Evolutionary conservation across 1,140 invertebrate genomes (phyloP).

Genomic region (Metopolophium dirhodum): DNA sequence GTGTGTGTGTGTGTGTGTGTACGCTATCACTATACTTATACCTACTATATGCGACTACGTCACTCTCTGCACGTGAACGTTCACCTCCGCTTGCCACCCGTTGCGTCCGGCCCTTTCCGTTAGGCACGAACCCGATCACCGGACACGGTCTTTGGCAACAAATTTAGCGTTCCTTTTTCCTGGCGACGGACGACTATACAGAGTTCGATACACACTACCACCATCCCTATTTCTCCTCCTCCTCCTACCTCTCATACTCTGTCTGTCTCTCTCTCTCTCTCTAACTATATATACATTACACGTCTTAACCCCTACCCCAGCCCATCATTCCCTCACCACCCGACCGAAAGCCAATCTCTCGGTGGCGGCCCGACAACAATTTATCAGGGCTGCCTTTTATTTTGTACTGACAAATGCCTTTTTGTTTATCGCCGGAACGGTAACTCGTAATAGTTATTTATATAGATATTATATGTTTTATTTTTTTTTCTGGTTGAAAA

Average conservation of each 20-base stretch:
- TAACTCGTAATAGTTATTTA: slow-evolving; percentile 52
- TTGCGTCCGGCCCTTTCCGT: background rate
- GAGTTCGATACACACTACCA: background rate
- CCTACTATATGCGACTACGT: background rate
- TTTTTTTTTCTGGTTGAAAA: background rate
- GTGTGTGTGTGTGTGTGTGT: background rate
- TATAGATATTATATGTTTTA: background rate
- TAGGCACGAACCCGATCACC: slow-evolving; percentile 25
- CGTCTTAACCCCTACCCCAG: background rate
- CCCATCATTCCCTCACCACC: background rate
- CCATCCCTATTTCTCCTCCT: background rate
- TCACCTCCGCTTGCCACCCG: background rate
- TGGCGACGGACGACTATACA: background rate
- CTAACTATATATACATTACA: background rate
- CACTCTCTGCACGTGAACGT: background rate
- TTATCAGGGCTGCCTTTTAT: slow-evolving; percentile 40
- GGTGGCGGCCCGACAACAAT: slow-evolving; percentile 39
- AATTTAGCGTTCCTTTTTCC: background rate
- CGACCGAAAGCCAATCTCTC: slow-evolving; percentile 46
- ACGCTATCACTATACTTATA: background rate
- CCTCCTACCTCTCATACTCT: no score
- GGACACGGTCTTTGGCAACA: slow-evolving; percentile 49
- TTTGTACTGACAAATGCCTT: slow-evolving; percentile 50
- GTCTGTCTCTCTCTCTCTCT: background rate
- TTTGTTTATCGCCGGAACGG: slow-evolving; percentile 54